These are phyloP conservation scores for Noctua comes DNA, from an alignment of 2,888 invertebrate species.

Conservation along the genomic window DNA sequence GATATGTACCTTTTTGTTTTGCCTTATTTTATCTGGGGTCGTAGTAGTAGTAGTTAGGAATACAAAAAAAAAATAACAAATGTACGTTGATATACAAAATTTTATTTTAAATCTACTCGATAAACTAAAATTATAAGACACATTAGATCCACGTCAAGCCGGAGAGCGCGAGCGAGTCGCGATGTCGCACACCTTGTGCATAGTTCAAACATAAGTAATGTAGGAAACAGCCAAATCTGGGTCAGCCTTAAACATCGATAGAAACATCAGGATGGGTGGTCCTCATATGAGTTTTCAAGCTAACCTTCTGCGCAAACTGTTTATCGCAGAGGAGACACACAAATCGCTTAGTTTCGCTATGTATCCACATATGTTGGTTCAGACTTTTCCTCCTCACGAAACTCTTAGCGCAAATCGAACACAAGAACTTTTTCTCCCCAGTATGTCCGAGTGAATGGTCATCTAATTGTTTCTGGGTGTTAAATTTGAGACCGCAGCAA, in stretches of 20 bases:
- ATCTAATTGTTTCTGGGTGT: conserved; percentile 74
- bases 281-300: conserved; percentile 81
- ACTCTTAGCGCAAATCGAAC: conserved; percentile 85
- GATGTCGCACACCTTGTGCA: too few species aligned
- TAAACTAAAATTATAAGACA: not conserved
- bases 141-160: not conserved
- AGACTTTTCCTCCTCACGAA: conserved; percentile 88
- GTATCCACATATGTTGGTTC: conserved; percentile 84
- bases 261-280: conserved; percentile 76
- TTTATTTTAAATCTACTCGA: conserved; percentile 30
- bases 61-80: not conserved
- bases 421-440: conserved; percentile 84
- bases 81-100: conserved; percentile 8
- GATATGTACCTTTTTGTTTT: conserved; percentile 18
- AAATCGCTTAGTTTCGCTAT: conserved; percentile 81
- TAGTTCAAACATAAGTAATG: not conserved
- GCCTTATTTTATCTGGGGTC: not conserved
- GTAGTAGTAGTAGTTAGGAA: not conserved
- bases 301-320: conserved; percentile 84
- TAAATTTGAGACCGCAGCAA: conserved; percentile 80
- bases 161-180: not conserved
- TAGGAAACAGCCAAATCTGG: not conserved
- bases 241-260: conserved; percentile 46
- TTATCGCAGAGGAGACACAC: conserved; percentile 80
- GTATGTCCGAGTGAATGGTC: conserved; percentile 88